Percentiles rank a stretch among this genome's conserved stretches.
These are phyloP conservation scores for Schizaphis graminum DNA, from an alignment of 2,888 invertebrate species.

Conservation along the genomic window DNA sequence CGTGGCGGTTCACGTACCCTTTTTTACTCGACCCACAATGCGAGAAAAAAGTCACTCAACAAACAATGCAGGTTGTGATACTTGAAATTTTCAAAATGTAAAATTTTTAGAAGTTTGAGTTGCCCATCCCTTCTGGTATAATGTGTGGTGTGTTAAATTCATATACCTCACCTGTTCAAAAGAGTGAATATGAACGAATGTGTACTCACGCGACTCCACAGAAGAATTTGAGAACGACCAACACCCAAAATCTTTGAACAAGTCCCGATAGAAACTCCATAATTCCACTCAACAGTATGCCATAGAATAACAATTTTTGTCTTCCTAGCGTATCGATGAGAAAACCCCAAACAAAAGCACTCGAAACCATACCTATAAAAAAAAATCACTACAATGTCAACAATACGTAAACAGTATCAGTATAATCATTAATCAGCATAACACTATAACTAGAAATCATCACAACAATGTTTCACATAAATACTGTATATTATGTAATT, in stretches of 20 bases:
- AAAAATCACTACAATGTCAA: not conserved
- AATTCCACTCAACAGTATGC: constrained; percentile 77
- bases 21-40: not conserved
- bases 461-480: not conserved
- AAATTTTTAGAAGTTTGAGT: not conserved
- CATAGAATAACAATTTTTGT: constrained; percentile 78
- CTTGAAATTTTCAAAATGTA: not conserved
- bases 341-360: constrained; percentile 84
- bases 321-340: constrained; percentile 82
- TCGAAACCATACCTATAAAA: constrained; percentile 80
- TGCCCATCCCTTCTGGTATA: not conserved
- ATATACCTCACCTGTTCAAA: not conserved
- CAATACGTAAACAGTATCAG: not conserved
- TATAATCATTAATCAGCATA: too few species aligned
- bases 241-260: constrained; percentile 78
- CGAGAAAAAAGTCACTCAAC: not conserved
- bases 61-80: not conserved
- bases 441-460: not conserved
- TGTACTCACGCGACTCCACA: constrained; percentile 82
- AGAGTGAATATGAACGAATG: not conserved
- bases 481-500: not conserved
- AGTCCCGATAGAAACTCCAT: constrained; percentile 78
- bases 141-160: not conserved
- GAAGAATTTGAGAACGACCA: constrained; percentile 80
- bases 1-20: not conserved